Conservation (phyloP, 2,113 vertebrate genomes). For the Symphodus melops region DNA sequence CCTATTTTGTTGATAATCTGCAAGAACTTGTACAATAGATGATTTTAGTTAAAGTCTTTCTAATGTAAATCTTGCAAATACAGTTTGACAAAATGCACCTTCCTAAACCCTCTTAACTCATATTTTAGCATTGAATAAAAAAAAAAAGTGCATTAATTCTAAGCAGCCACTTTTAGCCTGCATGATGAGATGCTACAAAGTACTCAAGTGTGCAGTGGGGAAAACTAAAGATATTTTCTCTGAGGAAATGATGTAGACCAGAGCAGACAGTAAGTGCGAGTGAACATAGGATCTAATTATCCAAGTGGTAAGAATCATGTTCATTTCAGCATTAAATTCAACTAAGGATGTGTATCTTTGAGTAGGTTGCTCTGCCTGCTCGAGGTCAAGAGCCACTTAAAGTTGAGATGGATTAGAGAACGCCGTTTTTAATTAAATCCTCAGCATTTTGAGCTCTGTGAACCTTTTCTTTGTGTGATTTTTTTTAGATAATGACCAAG, state of each 20-base stretch:
- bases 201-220: no score
- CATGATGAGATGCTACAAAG: neutral
- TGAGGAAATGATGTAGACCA: neutral
- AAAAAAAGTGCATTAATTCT: neutral
- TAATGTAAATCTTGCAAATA: neutral
- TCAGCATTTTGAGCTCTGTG: no score
- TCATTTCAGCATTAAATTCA: neutral
- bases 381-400: neutral
- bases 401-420: neutral
- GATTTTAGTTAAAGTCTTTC: neutral
- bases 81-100: neutral
- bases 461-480: no score
- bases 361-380: no score
- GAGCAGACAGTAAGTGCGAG: neutral
- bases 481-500: no score
- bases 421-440: no score
- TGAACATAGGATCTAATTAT: neutral
- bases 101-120: no score
- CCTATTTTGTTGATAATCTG: no score
- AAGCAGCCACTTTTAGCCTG: neutral
- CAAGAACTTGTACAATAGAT: no score
- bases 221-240: neutral
- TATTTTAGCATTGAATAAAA: no score
- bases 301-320: neutral
- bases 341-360: neutral